Evolutionary conservation across 2,113 vertebrate genomes (phyloP), one percentile per base, ranked within the genome.

Genomic region (Puntigrus tetrazona): DNA sequence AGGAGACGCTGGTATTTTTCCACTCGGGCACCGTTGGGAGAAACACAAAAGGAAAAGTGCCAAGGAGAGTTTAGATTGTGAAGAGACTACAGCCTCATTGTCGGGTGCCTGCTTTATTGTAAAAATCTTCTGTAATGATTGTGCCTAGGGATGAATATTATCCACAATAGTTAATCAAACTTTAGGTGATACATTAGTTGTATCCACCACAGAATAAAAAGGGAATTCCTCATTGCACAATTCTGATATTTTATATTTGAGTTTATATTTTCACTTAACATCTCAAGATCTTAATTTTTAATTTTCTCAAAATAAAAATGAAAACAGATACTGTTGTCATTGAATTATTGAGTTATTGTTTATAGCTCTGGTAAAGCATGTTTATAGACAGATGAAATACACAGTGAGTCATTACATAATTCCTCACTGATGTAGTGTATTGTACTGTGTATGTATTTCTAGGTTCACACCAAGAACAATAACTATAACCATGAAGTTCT

Each of bases 1-100:
- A 70, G 63, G 79, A 83, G 63, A 85, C 63, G 55, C 77, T 88
- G 85, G 89, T 89, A 88, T 85, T 90, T 91, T 91, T 90, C 89
- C 88, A 88, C 84, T 73, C 59, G 57, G 82, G 29, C 83, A 87
- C 83, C 34, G 18, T 16, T 84, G 69, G 82, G 82, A 88, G 22
- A 79, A 22, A 85, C 80, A 81, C 82, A 83, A 84, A 86, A 89
- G 36, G 55, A 72, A 86, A 85, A 20, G 59, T 78, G 74, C 63
- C 61, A 73, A 20, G 22, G n/a, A 76, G 63, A 50, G 27, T 75
- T 85, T 41, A 52, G 25, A 45, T 63, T 75, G 83, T 84, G 41
- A 2, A 82, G 8, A 55, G n/a, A 25, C 69, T 79, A 52, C 52
- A 61, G 80, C 45, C 80, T 73, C 55, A 83, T 25, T 65, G 38